Base-by-base conservation (phyloP, 35 echinoderm and acorn worm genomes). In the Lytechinus pictus region DNA sequence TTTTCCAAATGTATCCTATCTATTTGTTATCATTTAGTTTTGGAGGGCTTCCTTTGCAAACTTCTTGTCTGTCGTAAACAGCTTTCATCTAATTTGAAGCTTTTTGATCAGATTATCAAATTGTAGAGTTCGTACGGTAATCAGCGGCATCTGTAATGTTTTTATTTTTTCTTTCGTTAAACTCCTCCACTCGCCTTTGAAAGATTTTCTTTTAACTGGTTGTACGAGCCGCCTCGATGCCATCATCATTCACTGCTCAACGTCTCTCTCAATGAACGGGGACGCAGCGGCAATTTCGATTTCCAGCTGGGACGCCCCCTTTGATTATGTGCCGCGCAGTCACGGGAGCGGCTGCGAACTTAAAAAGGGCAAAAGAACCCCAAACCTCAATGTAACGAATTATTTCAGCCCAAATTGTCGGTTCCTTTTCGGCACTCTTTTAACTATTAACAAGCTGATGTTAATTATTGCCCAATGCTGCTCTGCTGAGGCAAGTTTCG, bases 241-340 rank as follows among this genome's bases (percentile, higher is more conserved):
- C 66, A 79, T 79, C 66, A 79, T 79, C 66, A 79, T 79, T 79
- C 66, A 79, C 61, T 19, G 66, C 16, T 79, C 66, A 79, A 19
- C 66, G 66, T 79, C 66, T 79, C 66, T 79, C 16, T 24, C 4
- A 27, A 3, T 24, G 66, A 79, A 19, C 19, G 88, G 13, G 52
- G 11, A 51, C 88, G 10, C 88, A 90, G 88, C 88, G 88, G 88
- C 52, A 44, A 90, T 90, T 90, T 44, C 88, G 88, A 9, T 54
- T 52, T 90, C 88, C 88, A 10, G 88, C 88, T 90, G 88, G 88
- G 88, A 54, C 88, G 88, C 88, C 88, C 88, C 88, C 88, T 90
- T 90, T 90, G 88, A 90, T 44, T 1, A 90, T 54, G 52, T 54
- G 52, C 88, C 88, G 88, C 88, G 52, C 52, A 90, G 88, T 90